Evolutionary conservation across 1,140 invertebrate genomes (phyloP), one percentile per base, ranked within the genome.

Genomic region (Drosophila ananassae): DNA sequence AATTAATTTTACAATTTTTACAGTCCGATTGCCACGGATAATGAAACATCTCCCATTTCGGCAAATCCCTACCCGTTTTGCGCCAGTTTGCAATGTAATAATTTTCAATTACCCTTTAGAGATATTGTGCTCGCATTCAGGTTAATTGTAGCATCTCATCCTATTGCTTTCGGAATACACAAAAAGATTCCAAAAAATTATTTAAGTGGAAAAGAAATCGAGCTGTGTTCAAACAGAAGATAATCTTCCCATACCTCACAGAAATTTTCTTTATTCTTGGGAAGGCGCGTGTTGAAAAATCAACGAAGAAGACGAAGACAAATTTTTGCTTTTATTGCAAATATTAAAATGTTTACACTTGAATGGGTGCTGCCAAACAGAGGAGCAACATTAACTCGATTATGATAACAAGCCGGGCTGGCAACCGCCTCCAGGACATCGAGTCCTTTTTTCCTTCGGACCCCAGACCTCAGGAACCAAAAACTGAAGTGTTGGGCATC

Each of bases 291-390:
- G 60, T 51, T 62, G 53, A 39, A 63, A 51, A 73, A 58, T 52
- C 34, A 58, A 32, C 13, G 53, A 13, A 41, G 22, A 48, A 56
- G 59, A 47, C 60, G 62, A 58, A 56, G 54, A 64, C 54, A 54
- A 41, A 57, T 77, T 78, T 61, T 60, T 79, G 62, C 67, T 64
- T 77, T 81, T 82, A 85, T 87, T 87, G 78, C 50, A 68, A 63
- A 87, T 87, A 85, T 87, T 85, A 87, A 85, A 85, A 85, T 87
- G 78, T 78, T 82, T 87, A 78, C 82, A 78, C 82, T 85, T 66
- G 74, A 85, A 64, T 62, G 71, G 66, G 39, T 56, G 44, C 51
- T 46, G 72, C 51, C 62, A 66, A 75, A 77, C 73, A 77, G 55
- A 47, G 56, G 66, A 34, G 53, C 68, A 69, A 74, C 73, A 82